These are phyloP conservation scores for Leptopilina clavipes DNA, from an alignment of 1,140 invertebrate genomes.

Conservation along the genomic window DNA sequence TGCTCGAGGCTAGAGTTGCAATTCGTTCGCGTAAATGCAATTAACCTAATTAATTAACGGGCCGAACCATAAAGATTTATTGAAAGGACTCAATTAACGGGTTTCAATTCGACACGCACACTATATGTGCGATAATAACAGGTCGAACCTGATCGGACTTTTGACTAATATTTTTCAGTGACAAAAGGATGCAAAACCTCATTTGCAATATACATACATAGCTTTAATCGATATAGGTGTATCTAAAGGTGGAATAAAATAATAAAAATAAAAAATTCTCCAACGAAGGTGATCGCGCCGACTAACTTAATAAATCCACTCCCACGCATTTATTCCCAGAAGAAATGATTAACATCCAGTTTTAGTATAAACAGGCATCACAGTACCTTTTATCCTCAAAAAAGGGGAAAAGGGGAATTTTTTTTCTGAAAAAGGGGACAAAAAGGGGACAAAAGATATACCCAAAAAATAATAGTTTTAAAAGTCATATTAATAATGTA, in stretches of 20 bases:
- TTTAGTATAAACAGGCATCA: no score
- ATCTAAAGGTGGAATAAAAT: not conserved
- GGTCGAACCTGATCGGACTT: not conserved
- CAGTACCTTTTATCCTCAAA: no score
- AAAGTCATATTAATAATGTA: no score
- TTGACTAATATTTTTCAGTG: not conserved
- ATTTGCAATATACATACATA: not conserved
- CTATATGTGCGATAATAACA: no score
- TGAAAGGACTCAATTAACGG: not conserved
- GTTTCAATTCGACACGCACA: not conserved
- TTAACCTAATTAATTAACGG: conserved; percentile 39
- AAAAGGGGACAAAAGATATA: no score
- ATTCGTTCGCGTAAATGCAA: conserved; percentile 31
- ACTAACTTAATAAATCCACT: conserved; percentile 13
- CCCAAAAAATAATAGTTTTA: no score
- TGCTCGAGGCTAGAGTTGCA: not conserved
- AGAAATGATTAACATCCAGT: conserved; percentile 8
- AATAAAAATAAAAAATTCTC: not conserved
- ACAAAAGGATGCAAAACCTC: conserved; percentile 1
- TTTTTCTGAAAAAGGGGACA: no score
- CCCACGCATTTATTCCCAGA: not conserved
- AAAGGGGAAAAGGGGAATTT: no score
- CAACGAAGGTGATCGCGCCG: conserved; percentile 7
- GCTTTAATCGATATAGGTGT: not conserved
- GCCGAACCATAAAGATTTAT: conserved; percentile 13